These are phyloP conservation scores for Limenitis camilla DNA, from an alignment of 2,888 invertebrate species.

Conservation along the genomic window DNA sequence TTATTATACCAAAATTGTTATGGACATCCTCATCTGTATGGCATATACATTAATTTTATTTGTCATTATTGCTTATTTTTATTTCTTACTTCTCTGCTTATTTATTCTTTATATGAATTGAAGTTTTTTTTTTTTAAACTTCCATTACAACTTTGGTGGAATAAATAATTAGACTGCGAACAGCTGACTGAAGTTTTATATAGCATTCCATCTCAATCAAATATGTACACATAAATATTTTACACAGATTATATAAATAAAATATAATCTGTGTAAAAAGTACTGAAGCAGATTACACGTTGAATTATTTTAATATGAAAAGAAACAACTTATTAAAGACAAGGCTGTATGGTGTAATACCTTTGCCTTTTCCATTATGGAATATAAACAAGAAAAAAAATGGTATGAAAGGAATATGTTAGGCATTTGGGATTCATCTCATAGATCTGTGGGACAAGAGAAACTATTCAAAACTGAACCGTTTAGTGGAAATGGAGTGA, in stretches of 20 bases:
- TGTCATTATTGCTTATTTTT: conserved; percentile 2
- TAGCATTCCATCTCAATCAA: conserved; percentile 4
- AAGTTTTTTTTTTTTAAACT: neutral
- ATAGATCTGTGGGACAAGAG: too few species aligned
- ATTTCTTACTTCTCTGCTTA: conserved; percentile 4
- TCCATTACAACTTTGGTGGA: conserved; percentile 1
- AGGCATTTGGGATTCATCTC: too few species aligned
- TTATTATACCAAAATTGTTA: conserved; percentile 18
- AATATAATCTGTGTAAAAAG: too few species aligned
- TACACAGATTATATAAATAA: neutral
- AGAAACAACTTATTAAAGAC: too few species aligned
- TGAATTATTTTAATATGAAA: too few species aligned
- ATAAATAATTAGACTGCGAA: neutral
- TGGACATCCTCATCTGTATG: conserved; percentile 8
- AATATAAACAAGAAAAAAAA: too few species aligned
- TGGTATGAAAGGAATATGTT: too few species aligned
- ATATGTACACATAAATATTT: neutral
- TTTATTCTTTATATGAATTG: conserved; percentile 3
- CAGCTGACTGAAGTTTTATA: conserved; percentile 4
- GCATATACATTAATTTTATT: conserved; percentile 2
- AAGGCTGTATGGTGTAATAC: too few species aligned
- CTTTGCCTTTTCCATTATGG: too few species aligned
- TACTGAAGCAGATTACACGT: too few species aligned
- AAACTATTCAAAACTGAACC: too few species aligned
- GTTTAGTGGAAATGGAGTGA: too few species aligned